Conservation (phyloP, 1,140 invertebrate species). For the Megathymus violae region DNA sequence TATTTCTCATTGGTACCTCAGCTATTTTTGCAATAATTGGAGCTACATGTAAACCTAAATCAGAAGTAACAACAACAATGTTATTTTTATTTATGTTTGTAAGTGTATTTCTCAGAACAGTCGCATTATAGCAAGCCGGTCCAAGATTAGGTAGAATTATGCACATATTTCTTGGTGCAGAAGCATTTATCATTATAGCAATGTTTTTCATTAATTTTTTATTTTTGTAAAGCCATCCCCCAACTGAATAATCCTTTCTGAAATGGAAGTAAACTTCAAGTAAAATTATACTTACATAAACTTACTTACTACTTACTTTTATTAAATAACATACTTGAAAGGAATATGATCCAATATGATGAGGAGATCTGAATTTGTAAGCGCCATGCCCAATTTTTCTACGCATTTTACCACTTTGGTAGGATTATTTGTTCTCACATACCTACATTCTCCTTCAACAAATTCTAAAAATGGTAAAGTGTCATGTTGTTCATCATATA, state of each 20-base stretch:
- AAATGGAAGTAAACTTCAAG: slow-evolving; percentile 40
- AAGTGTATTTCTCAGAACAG: slow-evolving; percentile 67
- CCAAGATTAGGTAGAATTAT: slow-evolving; percentile 79
- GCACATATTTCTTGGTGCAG: slow-evolving; percentile 62
- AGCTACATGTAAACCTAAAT: slow-evolving; percentile 74
- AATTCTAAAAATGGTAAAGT: slow-evolving; percentile 54
- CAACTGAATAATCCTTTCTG: slow-evolving; percentile 55
- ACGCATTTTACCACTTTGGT: slow-evolving; percentile 64
- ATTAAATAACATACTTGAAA: slow-evolving; percentile 46
- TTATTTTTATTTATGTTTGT: slow-evolving; percentile 68
- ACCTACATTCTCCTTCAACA: slow-evolving; percentile 68
- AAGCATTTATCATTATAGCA: slow-evolving; percentile 73
- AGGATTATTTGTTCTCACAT: slow-evolving; percentile 51
- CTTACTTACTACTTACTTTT: background rate
- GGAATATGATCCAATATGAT: slow-evolving; percentile 69
- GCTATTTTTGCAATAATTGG: slow-evolving; percentile 63
- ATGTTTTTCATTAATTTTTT: slow-evolving; percentile 62
- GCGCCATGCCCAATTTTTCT: slow-evolving; percentile 69
- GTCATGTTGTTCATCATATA: slow-evolving; percentile 57
- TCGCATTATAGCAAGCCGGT: slow-evolving; percentile 81
- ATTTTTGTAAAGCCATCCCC: slow-evolving; percentile 67
- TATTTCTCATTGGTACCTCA: slow-evolving; percentile 68
- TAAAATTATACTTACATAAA: slow-evolving; percentile 5
- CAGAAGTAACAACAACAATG: slow-evolving; percentile 80
- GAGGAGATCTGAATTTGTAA: slow-evolving; percentile 64